A percentile compares a stretch with the other conserved stretches of the same genome.
Evolutionary conservation across 2,888 invertebrate species (phyloP).

Genomic region (Holacanthella duospinosa): DNA sequence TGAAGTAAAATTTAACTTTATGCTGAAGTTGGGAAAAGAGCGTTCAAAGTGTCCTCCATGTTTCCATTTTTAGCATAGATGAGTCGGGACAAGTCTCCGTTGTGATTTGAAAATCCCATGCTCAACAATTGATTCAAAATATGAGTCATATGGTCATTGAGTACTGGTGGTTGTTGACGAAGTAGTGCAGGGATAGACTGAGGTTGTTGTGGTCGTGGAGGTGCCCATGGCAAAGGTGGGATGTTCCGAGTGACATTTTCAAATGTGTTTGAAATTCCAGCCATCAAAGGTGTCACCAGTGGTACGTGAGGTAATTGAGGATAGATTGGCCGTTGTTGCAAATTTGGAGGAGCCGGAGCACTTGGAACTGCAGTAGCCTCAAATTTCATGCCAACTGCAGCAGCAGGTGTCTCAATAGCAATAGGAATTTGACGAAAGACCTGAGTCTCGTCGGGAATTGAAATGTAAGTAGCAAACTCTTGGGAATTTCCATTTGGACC

Average conservation of each 20-base stretch:
- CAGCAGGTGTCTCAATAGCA: not conserved
- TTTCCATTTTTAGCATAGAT: slow-evolving; percentile 33
- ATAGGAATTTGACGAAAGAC: slow-evolving; percentile 7
- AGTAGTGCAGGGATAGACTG: not conserved
- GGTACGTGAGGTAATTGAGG: not conserved
- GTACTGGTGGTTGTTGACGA: not conserved
- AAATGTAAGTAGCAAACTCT: not conserved
- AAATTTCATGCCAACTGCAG: no score
- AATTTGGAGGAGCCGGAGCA: not conserved
- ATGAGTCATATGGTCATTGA: slow-evolving; percentile 8
- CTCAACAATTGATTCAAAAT: slow-evolving; percentile 33
- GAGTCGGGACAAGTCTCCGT: slow-evolving; percentile 30
- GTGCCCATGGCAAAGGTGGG: slow-evolving; percentile 12
- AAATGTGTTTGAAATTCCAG: slow-evolving; percentile 24
- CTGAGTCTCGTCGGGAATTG: not conserved
- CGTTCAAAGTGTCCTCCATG: slow-evolving; percentile 30
- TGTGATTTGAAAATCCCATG: slow-evolving; percentile 36
- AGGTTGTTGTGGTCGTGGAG: slow-evolving; percentile 1
- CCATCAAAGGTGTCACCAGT: slow-evolving; percentile 13
- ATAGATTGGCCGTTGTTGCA: slow-evolving; percentile 10
- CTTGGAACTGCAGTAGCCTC: not conserved
- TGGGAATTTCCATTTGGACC: not conserved
- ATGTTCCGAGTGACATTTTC: slow-evolving; percentile 26
- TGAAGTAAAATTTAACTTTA: no score
- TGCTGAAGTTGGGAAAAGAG: slow-evolving; percentile 31